Evolutionary conservation across 2,113 vertebrate species (phyloP).

Genomic region (Erythrocercus mccallii): DNA sequence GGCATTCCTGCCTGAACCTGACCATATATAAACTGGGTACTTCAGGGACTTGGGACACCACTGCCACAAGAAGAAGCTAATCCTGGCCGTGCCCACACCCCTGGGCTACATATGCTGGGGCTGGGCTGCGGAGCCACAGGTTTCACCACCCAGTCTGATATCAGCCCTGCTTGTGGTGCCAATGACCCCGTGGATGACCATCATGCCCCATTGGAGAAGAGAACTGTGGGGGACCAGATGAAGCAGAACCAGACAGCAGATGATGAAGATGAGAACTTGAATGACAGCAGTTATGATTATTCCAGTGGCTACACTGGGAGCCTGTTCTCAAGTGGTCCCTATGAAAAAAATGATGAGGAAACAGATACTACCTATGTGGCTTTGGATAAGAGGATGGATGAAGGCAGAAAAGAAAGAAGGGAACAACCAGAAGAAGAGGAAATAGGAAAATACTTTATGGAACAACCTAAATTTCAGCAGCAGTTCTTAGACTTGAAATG

Average conservation of each 20-base stretch:
- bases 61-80: too few relatives aligned
- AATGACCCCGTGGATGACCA: constrained; percentile 91
- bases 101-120: rapidly evolving
- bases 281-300: constrained; percentile 93
- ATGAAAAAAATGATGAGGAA: constrained; percentile 93
- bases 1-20: background rate
- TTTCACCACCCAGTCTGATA: constrained; percentile 92
- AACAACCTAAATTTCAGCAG: constrained; percentile 93
- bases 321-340: constrained; percentile 91
- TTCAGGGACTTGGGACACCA: background rate
- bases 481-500: constrained; percentile 94
- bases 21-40: rapidly evolving
- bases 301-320: constrained; percentile 92
- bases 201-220: constrained; percentile 85
- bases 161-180: constrained; percentile 89
- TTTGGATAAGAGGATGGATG: constrained; percentile 93
- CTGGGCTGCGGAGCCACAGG: constrained; percentile 80
- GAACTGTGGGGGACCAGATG: constrained; percentile 91
- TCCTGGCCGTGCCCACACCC: background rate
- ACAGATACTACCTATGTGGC: constrained; percentile 90
- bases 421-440: constrained; percentile 93
- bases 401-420: constrained; percentile 90
- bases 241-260: constrained; percentile 88
- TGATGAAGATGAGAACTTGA: constrained; percentile 91
- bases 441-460: constrained; percentile 95